Conservation (phyloP, 1,140 invertebrate genomes). For the Drosophila pectinifera region DNA sequence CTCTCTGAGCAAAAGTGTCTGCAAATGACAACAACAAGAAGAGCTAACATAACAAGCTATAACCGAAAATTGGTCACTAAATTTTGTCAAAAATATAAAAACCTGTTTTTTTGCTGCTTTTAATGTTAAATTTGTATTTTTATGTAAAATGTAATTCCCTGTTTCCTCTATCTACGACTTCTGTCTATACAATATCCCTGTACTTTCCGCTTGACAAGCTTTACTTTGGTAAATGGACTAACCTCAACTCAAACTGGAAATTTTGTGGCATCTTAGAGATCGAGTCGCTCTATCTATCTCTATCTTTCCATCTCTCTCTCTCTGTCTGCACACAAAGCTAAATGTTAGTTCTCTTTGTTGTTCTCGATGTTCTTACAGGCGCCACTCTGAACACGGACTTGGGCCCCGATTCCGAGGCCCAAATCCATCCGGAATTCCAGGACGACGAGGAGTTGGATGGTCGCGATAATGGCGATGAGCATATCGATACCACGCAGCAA, state of each 20-base stretch:
- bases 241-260: constrained; percentile 36
- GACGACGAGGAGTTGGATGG: constrained; percentile 81
- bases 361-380: constrained; percentile 78
- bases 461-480: constrained; percentile 79
- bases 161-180: constrained; percentile 20
- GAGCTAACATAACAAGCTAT: constrained; percentile 76
- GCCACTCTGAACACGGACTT: constrained; percentile 84
- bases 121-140: constrained; percentile 24
- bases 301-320: constrained; percentile 5
- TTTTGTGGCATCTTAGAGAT: constrained; percentile 44
- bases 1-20: constrained; percentile 55
- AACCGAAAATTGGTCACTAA: constrained; percentile 38
- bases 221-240: constrained; percentile 71
- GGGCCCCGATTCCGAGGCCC: constrained; percentile 84
- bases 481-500: constrained; percentile 82
- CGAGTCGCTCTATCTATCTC: constrained; percentile 17
- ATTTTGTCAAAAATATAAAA: constrained; percentile 25
- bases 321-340: constrained; percentile 64
- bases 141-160: constrained; percentile 13
- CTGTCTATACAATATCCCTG: constrained; percentile 13
- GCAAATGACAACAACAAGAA: constrained; percentile 83
- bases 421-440: constrained; percentile 78
- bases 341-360: constrained; percentile 85
- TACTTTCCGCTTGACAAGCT: constrained; percentile 42
- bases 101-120: constrained; percentile 40